These are phyloP conservation scores for Pygocentrus nattereri DNA, from an alignment of 2,797 vertebrate species.

Conservation along the genomic window DNA sequence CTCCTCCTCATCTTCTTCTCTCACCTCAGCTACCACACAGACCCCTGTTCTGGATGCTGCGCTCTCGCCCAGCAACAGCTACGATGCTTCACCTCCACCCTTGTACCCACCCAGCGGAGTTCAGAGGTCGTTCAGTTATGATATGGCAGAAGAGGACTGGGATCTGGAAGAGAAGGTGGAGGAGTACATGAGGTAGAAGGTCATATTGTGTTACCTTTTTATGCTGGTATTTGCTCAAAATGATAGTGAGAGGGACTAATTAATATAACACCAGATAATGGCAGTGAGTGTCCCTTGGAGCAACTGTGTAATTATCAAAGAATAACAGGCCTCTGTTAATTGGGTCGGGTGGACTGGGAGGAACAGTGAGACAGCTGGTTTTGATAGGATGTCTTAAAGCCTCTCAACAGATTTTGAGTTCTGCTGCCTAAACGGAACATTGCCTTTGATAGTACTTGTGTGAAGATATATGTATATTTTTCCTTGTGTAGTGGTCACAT, in stretches of 20 bases:
- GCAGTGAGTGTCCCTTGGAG: slow-evolving; percentile 68
- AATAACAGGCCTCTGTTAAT: slow-evolving; percentile 72
- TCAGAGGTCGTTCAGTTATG: slow-evolving; percentile 83
- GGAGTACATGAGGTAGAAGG: slow-evolving; percentile 85
- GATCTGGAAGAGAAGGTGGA: slow-evolving; percentile 88
- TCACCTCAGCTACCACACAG: slow-evolving; percentile 85
- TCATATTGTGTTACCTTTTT: slow-evolving; percentile 18
- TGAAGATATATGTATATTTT: neutral
- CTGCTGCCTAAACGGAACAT: neutral
- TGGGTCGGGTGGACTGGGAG: slow-evolving; percentile 75
- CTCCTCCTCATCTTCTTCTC: slow-evolving; percentile 80
- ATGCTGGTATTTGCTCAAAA: slow-evolving; percentile 24
- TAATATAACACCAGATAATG: slow-evolving; percentile 75
- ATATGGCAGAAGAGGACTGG: slow-evolving; percentile 85
- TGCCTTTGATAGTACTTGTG: neutral
- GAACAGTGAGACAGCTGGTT: slow-evolving; percentile 53
- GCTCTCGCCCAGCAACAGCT: slow-evolving; percentile 85
- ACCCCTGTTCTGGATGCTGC: slow-evolving; percentile 82
- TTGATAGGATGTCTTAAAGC: slow-evolving; percentile 24
- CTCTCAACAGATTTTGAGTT: slow-evolving; percentile 14
- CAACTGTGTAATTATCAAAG: slow-evolving; percentile 67
- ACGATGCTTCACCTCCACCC: slow-evolving; percentile 84
- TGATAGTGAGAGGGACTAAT: slow-evolving; percentile 60
- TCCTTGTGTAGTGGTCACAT: neutral
- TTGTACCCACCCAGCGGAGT: slow-evolving; percentile 78